Evolutionary conservation across 2,113 vertebrate species (phyloP).

Genomic region (Athene cunicularia): DNA sequence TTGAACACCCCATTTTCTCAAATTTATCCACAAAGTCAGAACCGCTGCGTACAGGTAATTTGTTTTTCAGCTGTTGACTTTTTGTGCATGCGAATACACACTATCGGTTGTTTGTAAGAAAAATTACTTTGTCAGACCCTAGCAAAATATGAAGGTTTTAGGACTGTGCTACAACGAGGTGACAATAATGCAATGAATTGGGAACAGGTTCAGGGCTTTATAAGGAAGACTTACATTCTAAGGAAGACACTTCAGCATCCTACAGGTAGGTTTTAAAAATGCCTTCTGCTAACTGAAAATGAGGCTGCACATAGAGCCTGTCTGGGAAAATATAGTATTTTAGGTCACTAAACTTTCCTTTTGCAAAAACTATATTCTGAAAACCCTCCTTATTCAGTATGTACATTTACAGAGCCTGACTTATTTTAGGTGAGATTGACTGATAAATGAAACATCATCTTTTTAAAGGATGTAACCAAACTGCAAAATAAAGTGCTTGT

Average conservation of each 20-base stretch:
- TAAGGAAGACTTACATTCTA: neutral
- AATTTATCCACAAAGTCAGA: neutral
- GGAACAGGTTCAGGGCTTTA: neutral
- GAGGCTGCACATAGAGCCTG: neutral
- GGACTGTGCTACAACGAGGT: neutral
- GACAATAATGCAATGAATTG: neutral
- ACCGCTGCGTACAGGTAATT: neutral
- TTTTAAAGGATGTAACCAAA: constrained; percentile 37
- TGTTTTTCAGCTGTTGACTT: neutral
- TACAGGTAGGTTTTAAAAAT: neutral
- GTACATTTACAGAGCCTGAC: neutral
- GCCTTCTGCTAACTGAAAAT: neutral
- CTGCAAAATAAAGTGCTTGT: neutral
- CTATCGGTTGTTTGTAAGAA: neutral
- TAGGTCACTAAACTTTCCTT: neutral
- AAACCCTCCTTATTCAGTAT: neutral
- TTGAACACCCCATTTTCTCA: neutral
- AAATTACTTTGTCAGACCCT: neutral
- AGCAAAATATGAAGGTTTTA: neutral
- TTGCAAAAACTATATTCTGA: constrained; percentile 5
- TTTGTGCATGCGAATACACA: neutral
- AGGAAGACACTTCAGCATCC: neutral
- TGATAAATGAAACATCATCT: neutral
- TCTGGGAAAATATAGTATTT: constrained; percentile 7
- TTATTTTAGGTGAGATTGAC: neutral